A percentile compares a stretch with the other conserved stretches of the same genome.
Evolutionary conservation across 2,797 vertebrate species (phyloP).

Genomic region (Echiichthys vipera): DNA sequence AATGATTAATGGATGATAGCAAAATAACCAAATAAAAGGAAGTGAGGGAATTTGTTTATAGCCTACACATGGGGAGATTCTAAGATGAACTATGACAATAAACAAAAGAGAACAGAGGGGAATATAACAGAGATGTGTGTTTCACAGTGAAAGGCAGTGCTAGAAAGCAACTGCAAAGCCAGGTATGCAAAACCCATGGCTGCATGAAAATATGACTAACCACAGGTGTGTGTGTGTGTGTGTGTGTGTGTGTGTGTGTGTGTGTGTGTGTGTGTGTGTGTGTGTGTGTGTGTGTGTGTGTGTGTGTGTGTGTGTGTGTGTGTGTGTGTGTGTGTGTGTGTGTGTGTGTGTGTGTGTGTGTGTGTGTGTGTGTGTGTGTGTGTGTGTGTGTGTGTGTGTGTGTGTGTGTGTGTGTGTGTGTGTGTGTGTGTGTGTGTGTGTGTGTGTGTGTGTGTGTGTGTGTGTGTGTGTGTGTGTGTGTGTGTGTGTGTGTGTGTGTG

Average conservation of each 20-base stretch:
- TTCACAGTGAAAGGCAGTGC: background rate
- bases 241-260: background rate
- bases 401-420: constrained; percentile 3
- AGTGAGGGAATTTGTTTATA: background rate
- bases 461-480: constrained; percentile 1
- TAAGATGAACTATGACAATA: background rate
- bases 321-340: constrained; percentile 6
- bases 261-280: too few relatives aligned
- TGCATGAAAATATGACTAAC: constrained; percentile 48
- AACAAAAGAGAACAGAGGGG: background rate
- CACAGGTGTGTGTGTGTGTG: background rate
- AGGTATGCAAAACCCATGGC: constrained; percentile 63
- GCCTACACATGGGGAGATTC: too few relatives aligned
- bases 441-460: constrained; percentile 5
- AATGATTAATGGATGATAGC: background rate
- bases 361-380: constrained; percentile 4
- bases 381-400: constrained; percentile 7
- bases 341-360: background rate
- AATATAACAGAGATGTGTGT: background rate
- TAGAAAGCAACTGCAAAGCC: constrained; percentile 40
- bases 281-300: too few relatives aligned
- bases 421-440: constrained; percentile 7
- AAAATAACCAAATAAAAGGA: background rate
- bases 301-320: too few relatives aligned
- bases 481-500: constrained; percentile 4